Percentiles rank a stretch among this genome's conserved stretches.
phyloP scores from a whole-genome alignment of 2,888 invertebrate species.

The Priocnemis perturbator region DNA sequence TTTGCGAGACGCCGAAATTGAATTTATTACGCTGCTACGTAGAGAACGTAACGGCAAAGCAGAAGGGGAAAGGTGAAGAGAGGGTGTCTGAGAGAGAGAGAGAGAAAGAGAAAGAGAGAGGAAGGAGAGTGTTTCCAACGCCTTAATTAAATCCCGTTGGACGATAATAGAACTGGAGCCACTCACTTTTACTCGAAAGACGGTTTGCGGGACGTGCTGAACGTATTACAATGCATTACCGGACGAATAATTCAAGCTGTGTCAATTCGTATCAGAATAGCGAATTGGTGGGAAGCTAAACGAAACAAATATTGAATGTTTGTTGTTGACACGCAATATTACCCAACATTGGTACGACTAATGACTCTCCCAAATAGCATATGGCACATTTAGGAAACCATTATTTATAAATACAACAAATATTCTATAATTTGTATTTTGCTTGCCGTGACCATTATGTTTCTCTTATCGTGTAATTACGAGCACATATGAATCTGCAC shows the following conservation, averaged over 20 bases:
- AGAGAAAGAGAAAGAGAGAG: neutral
- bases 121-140: slow-evolving; percentile 45
- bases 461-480: no score
- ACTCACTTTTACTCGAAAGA: slow-evolving; percentile 51
- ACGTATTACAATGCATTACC: slow-evolving; percentile 43
- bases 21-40: slow-evolving; percentile 69
- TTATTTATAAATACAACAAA: no score
- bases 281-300: neutral
- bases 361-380: no score
- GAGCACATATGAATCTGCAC: no score
- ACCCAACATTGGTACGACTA: no score
- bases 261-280: neutral
- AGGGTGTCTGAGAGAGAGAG: neutral
- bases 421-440: no score
- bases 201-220: slow-evolving; percentile 30
- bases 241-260: neutral
- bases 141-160: slow-evolving; percentile 51
- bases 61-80: neutral
- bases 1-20: slow-evolving; percentile 71
- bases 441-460: no score
- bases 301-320: no score
- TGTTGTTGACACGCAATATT: no score
- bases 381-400: no score
- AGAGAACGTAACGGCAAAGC: slow-evolving; percentile 22
- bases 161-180: slow-evolving; percentile 56